A percentile compares a stretch with the other conserved stretches of the same genome.
These are phyloP conservation scores for Tretioscincus oriximinensis DNA, from an alignment of 2,113 vertebrate genomes.

Conservation along the genomic window DNA sequence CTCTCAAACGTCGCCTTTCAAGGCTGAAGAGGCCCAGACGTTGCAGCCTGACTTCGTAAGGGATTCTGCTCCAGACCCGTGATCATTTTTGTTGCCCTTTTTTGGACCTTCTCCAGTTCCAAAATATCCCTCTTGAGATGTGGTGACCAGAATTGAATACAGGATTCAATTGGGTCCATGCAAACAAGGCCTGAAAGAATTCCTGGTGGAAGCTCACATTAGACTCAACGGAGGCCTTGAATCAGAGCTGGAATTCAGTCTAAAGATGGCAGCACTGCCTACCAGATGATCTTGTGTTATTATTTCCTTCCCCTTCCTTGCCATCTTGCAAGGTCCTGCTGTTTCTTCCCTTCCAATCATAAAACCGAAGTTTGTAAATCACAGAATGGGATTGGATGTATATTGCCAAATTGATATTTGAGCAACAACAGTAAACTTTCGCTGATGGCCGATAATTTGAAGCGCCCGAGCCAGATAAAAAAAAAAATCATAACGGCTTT, in stretches of 20 bases:
- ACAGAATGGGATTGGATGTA: slow-evolving; percentile 44
- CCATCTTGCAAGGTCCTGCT: background rate
- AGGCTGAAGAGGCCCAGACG: too few relatives aligned
- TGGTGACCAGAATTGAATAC: too few relatives aligned
- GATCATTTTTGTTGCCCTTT: too few relatives aligned
- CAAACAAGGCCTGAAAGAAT: too few relatives aligned
- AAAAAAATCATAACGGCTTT: slow-evolving; percentile 51
- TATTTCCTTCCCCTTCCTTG: too few relatives aligned
- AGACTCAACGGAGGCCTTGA: slow-evolving; percentile 39
- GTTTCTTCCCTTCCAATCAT: slow-evolving; percentile 47
- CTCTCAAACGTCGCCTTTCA: too few relatives aligned
- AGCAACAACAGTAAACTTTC: slow-evolving; percentile 51
- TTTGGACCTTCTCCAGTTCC: too few relatives aligned
- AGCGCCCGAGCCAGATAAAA: slow-evolving; percentile 32
- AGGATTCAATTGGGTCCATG: too few relatives aligned
- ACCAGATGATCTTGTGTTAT: background rate
- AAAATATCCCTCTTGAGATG: too few relatives aligned
- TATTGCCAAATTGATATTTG: slow-evolving; percentile 61
- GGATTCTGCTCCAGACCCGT: too few relatives aligned
- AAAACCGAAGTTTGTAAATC: slow-evolving; percentile 56
- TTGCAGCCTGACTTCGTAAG: too few relatives aligned
- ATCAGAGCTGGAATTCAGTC: slow-evolving; percentile 50
- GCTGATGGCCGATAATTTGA: slow-evolving; percentile 49
- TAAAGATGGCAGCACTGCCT: slow-evolving; percentile 62
- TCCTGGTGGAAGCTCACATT: background rate